Percentiles rank a stretch among this genome's conserved stretches.
phyloP scores from a whole-genome alignment of 1,140 invertebrate species.

The Araneus ventricosus region DNA sequence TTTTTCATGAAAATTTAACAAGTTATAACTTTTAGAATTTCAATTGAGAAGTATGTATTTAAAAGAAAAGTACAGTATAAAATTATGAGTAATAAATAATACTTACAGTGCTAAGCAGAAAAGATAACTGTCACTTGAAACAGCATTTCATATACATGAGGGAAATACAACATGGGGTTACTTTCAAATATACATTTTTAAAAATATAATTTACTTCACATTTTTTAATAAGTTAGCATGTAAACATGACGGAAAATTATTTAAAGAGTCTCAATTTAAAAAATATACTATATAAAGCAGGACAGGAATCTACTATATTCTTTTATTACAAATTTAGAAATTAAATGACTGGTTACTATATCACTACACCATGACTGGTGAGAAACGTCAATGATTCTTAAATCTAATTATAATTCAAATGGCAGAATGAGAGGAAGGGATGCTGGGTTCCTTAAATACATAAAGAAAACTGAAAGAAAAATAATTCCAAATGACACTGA shows the following conservation, averaged over 20 bases:
- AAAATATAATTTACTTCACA: not conserved
- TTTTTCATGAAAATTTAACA: not conserved
- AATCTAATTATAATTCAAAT: too few species aligned
- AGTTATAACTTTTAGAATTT: not conserved
- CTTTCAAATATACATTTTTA: not conserved
- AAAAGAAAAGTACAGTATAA: not conserved
- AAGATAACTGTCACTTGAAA: constrained; percentile 28
- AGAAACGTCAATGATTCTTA: too few species aligned
- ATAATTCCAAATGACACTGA: too few species aligned
- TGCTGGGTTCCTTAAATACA: too few species aligned
- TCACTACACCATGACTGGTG: not conserved
- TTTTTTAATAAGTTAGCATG: not conserved
- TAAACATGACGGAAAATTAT: not conserved
- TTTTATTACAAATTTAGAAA: not conserved
- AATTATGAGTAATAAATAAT: constrained; percentile 26
- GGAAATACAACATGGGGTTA: constrained; percentile 3
- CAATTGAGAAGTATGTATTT: not conserved
- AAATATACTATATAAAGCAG: not conserved
- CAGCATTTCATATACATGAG: not conserved
- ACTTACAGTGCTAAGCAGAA: constrained; percentile 43
- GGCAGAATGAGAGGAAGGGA: too few species aligned
- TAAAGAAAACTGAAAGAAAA: too few species aligned
- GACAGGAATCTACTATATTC: not conserved
- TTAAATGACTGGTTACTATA: not conserved
- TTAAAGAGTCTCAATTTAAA: not conserved